These are phyloP conservation scores for Taphrorychus bicolor DNA, from an alignment of 2,888 invertebrate genomes.

Conservation along the genomic window DNA sequence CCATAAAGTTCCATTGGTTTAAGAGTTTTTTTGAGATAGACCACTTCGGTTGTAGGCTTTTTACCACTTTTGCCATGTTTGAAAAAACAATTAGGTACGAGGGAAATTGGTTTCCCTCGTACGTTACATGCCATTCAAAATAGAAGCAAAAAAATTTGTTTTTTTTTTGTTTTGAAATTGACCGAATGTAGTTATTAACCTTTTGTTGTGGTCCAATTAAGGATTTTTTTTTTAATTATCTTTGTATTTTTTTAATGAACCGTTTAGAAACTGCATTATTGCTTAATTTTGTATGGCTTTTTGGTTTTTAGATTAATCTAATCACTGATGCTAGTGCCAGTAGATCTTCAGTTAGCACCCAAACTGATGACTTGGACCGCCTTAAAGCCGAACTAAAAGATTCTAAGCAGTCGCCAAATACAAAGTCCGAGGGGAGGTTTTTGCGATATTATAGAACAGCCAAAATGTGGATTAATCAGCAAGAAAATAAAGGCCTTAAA, in stretches of 20 bases:
- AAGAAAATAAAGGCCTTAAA: constrained; percentile 78
- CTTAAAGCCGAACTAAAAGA: neutral
- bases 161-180: too few relatives aligned
- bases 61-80: too few relatives aligned
- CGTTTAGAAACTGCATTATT: neutral
- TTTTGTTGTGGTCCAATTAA: too few relatives aligned
- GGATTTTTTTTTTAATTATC: too few relatives aligned
- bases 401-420: neutral
- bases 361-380: constrained; percentile 12
- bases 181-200: too few relatives aligned
- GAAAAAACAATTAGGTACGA: too few relatives aligned
- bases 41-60: too few relatives aligned
- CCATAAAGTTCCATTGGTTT: too few relatives aligned
- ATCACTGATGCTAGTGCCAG: constrained; percentile 53
- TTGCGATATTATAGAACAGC: constrained; percentile 42
- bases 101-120: too few relatives aligned
- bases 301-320: constrained; percentile 41
- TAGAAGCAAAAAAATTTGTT: too few relatives aligned
- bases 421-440: constrained; percentile 12
- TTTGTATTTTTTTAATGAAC: neutral
- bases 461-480: constrained; percentile 73
- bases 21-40: too few relatives aligned
- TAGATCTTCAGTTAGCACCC: constrained; percentile 19
- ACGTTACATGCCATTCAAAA: too few relatives aligned
- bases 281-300: neutral